Conservation (phyloP, 1,140 invertebrate genomes). For the Ips nitidus region DNA sequence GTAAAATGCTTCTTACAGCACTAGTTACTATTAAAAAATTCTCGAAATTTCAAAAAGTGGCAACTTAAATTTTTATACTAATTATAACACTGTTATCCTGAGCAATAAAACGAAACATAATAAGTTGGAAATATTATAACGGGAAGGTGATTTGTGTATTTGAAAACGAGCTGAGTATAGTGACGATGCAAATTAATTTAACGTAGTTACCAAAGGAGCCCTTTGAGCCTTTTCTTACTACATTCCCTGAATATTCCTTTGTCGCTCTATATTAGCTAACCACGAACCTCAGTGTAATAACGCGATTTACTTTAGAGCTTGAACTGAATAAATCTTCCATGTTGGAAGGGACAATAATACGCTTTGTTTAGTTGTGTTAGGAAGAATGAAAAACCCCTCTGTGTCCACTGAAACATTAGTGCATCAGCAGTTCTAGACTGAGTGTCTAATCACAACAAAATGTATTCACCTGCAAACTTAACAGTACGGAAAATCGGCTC, state of each 20-base stretch:
- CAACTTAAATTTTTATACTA: too few species aligned
- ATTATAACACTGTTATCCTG: not conserved
- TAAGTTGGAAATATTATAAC: not conserved
- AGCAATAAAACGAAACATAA: conserved; percentile 1
- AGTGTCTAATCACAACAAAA: not conserved
- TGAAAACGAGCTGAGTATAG: not conserved
- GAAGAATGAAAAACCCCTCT: too few species aligned
- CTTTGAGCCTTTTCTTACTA: conserved; percentile 2
- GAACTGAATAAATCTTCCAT: not conserved
- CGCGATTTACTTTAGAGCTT: conserved; percentile 3
- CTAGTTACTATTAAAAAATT: too few species aligned
- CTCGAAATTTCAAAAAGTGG: too few species aligned
- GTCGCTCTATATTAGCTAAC: conserved; percentile 3
- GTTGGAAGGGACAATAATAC: too few species aligned
- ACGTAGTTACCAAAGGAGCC: not conserved
- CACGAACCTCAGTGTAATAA: not conserved
- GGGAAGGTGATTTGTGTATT: not conserved
- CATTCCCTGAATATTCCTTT: conserved; percentile 1
- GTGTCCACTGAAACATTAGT: too few species aligned
- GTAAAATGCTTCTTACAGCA: too few species aligned
- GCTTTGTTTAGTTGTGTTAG: too few species aligned
- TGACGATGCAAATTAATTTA: not conserved
- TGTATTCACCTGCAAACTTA: conserved; percentile 19
- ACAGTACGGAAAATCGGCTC: not conserved
- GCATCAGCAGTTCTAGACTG: too few species aligned